These are phyloP conservation scores for western clawed frog (Xenopus tropicalis) DNA, from an alignment of 2,113 vertebrate genomes.

Conservation along the genomic window UCB_Xtro_10.0 CM004450.2:127823501-127824000, in stretches of 20 bases:
- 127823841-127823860: too few species aligned
- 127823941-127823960: too few species aligned
- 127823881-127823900: too few species aligned
- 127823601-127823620: conserved; percentile 6
- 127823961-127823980: too few species aligned
- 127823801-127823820: too few species aligned
- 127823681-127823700: conserved; percentile 22
- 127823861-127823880: too few species aligned
- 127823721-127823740: conserved; percentile 34
- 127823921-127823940: too few species aligned
- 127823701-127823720: conserved; percentile 21
- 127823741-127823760: background rate
- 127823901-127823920: too few species aligned
- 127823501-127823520: conserved; percentile 18
- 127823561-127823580: conserved; percentile 18
- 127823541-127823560: conserved; percentile 23
- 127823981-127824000: too few species aligned
- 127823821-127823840: too few species aligned
- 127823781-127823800: too few species aligned
- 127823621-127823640: conserved; percentile 31
- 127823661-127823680: conserved; percentile 12
- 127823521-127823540: background rate
- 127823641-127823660: conserved; percentile 32
- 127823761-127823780: too few species aligned
- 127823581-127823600: conserved; percentile 25